Evolutionary conservation across 2,888 invertebrate genomes (phyloP).

Genomic region (Parnassius glacialis): DNA sequence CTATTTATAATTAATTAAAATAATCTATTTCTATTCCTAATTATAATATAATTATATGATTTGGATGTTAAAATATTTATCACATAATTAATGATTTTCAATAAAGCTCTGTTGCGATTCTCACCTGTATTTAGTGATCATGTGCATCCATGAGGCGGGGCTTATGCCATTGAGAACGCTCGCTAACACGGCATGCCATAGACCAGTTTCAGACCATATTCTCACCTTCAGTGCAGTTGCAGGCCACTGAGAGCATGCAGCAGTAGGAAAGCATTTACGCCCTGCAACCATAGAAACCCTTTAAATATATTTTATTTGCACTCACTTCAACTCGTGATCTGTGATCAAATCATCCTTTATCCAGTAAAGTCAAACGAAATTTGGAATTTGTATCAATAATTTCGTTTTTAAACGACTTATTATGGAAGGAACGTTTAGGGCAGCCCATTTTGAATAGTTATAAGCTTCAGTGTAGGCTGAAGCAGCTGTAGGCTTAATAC

Average conservation of each 20-base stretch:
- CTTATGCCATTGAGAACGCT: slow-evolving; percentile 98
- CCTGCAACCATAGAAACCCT: slow-evolving; percentile 43
- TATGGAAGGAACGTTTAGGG: neutral
- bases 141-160: slow-evolving; percentile 99
- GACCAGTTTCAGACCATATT: slow-evolving; percentile 98
- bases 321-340: too few species aligned
- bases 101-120: slow-evolving; percentile 18
- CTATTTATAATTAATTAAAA: too few species aligned
- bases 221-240: slow-evolving; percentile 99
- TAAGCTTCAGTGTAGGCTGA: neutral
- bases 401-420: neutral
- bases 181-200: slow-evolving; percentile 93
- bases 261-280: slow-evolving; percentile 98
- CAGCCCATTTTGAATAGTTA: neutral
- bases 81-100: too few species aligned
- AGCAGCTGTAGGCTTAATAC: neutral
- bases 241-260: slow-evolving; percentile 96
- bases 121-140: slow-evolving; percentile 95
- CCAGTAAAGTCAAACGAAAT: neutral
- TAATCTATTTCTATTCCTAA: too few species aligned
- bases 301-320: neutral
- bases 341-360: neutral
- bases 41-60: too few species aligned
- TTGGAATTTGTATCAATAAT: neutral
- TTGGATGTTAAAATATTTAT: too few species aligned